Evolutionary conservation across 2,888 invertebrate genomes (phyloP), one percentile per base, ranked within the genome.

Genomic region (Vesta saturnalis): DNA sequence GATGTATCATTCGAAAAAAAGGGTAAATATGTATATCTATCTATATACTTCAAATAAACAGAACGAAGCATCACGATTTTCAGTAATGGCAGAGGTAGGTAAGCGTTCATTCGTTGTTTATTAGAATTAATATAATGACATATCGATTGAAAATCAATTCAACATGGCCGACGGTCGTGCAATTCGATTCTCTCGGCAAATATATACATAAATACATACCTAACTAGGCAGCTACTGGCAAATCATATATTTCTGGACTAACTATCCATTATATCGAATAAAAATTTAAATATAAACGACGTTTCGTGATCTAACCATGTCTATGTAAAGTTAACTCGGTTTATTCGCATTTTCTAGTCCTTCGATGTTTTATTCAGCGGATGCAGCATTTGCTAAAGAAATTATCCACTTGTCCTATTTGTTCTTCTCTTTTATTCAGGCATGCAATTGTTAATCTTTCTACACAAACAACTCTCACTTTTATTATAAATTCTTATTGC

Each of bases 91-190:
- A 60, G 72, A 69, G 73, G 74, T 72, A 72, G 74, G 73, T 71
- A 69, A 69, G 60, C 71, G 67, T 69, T 67, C 71, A 73, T 74
- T 73, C 73, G 73, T 74, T 74, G 73, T 74, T 80, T 79, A 81
- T 80, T 79, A 76, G 80, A 80, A 81, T 80, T 81, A 79, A 80
- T 80, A 80, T 81, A 81, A 81, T 81, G 81, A 80, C 80, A 80
- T 80, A 81, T 81, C 78, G 81, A 81, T 80, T 78, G 70, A 75
- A 79, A 79, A 81, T 79, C 79, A 79, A 79, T 80, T 79, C 80
- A 80, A 80, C 76, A 80, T 80, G 78, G 77, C 78, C 76, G 77
- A 74, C 77, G 70, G 72, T 77, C 75, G 79, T 78, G 80, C 76
- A 78, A 76, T 78, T 76, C 77, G 74, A 77, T 72, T 77, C 76